A percentile compares a stretch with the other conserved stretches of the same genome.
Conservation (phyloP, 2,113 vertebrate species). For the Pleuronectes platessa region DNA sequence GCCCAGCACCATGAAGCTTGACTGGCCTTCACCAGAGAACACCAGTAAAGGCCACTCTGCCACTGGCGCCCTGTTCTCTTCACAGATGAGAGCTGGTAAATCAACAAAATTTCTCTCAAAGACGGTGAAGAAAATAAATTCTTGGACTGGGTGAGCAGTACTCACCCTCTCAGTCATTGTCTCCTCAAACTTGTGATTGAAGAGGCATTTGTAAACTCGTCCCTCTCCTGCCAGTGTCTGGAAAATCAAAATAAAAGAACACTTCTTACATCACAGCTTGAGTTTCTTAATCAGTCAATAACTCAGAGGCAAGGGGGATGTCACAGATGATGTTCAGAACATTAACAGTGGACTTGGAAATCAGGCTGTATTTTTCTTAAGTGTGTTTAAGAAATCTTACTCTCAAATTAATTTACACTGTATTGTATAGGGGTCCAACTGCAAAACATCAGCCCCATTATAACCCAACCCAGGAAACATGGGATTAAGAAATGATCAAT, state of each 20-base stretch:
- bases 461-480: too few species aligned
- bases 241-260: constrained; percentile 26
- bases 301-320: not conserved
- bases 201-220: constrained; percentile 96
- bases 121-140: not conserved
- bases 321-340: not conserved
- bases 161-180: constrained; percentile 92
- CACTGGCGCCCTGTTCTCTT: too few species aligned
- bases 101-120: not conserved
- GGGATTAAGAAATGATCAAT: too few species aligned
- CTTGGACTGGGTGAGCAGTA: not conserved
- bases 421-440: too few species aligned
- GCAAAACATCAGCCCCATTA: too few species aligned
- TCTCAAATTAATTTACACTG: too few species aligned
- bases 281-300: not conserved
- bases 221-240: constrained; percentile 95
- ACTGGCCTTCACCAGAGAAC: too few species aligned
- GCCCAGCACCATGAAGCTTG: too few species aligned
- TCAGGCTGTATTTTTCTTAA: too few species aligned
- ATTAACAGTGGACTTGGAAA: not conserved
- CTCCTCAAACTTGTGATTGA: constrained; percentile 98
- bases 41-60: too few species aligned
- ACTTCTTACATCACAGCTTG: not conserved
- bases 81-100: not conserved
- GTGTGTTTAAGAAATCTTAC: too few species aligned